Conservation (phyloP, 2,113 vertebrate species). For the Mormyrus iriodes region DNA sequence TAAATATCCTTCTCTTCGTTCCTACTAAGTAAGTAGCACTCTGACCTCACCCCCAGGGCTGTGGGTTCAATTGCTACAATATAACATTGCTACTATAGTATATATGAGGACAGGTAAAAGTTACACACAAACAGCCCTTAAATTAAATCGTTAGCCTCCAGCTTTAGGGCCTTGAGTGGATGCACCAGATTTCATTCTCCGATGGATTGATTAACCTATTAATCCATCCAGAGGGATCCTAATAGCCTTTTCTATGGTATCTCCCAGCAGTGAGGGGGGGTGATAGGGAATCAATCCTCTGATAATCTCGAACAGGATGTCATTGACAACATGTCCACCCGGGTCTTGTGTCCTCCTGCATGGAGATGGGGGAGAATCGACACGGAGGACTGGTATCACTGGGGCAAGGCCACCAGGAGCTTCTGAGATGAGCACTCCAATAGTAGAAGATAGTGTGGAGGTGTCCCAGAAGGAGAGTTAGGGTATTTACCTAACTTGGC, state of each 20-base stretch:
- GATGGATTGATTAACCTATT: background rate
- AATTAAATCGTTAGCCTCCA: background rate
- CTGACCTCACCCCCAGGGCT: background rate
- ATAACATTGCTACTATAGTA: background rate
- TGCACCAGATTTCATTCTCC: background rate
- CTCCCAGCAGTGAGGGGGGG: constrained; percentile 6
- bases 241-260: background rate
- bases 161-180: background rate
- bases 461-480: background rate
- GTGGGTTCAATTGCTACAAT: background rate
- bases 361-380: constrained; percentile 21
- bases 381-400: background rate
- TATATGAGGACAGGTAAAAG: background rate
- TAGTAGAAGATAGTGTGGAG: background rate
- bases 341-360: constrained; percentile 10
- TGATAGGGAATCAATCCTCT: constrained; percentile 46
- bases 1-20: background rate
- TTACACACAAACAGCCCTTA: background rate
- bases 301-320: constrained; percentile 51
- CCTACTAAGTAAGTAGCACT: background rate
- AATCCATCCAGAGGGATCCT: background rate
- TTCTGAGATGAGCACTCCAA: background rate
- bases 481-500: too few species aligned
- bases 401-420: background rate
- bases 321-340: constrained; percentile 45